Conservation (phyloP, 2,113 vertebrate genomes). For the Petrocephalus zakoni region DNA sequence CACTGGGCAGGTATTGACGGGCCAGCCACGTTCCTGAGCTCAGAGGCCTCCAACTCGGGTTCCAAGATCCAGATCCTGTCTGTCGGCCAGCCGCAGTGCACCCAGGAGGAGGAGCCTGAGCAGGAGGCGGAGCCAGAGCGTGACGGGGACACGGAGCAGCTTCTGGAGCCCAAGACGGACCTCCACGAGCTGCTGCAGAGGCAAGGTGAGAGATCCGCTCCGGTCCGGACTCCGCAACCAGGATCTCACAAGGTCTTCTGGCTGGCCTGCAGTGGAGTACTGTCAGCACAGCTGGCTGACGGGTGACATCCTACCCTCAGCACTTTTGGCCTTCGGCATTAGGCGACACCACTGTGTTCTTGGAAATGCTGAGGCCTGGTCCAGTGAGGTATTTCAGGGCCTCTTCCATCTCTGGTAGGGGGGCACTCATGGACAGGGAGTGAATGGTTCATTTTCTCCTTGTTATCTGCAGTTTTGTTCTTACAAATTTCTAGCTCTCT, state of each 20-base stretch:
- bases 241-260: not conserved
- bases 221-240: not conserved
- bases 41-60: conserved; percentile 64
- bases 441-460: not conserved
- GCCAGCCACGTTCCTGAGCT: conserved; percentile 72
- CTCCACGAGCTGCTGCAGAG: conserved; percentile 82
- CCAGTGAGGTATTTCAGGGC: not conserved
- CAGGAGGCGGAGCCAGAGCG: conserved; percentile 51
- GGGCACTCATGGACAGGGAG: not conserved
- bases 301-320: not conserved
- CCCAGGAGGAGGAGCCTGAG: conserved; percentile 49
- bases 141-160: conserved; percentile 54
- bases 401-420: no score
- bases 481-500: not conserved
- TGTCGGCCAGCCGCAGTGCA: conserved; percentile 54
- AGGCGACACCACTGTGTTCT: not conserved
- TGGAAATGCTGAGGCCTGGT: not conserved
- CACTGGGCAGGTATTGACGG: conserved; percentile 75
- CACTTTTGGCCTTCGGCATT: not conserved
- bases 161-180: conserved; percentile 68
- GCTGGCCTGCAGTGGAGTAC: not conserved
- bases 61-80: conserved; percentile 66
- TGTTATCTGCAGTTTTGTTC: not conserved
- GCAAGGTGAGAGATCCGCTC: conserved; percentile 60
- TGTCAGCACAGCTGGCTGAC: not conserved